Percentiles rank a stretch among this genome's conserved stretches.
phyloP scores from a whole-genome alignment of 2,797 vertebrate genomes.

The Miichthys miiuy region DNA sequence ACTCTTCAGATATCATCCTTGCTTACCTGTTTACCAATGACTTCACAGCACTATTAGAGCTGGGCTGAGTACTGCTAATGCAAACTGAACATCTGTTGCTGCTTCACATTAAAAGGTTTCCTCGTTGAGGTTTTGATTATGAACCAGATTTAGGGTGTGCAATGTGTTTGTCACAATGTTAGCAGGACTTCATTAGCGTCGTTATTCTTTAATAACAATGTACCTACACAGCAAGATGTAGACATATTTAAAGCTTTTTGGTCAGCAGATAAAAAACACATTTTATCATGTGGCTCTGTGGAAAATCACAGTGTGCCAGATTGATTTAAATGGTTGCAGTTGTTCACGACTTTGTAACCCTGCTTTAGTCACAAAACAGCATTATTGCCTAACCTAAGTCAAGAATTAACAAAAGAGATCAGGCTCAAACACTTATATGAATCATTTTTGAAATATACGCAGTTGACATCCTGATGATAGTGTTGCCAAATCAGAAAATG shows the following conservation, averaged over 20 bases:
- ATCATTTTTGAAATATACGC: neutral
- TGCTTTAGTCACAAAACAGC: neutral
- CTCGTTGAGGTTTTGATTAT: conserved; percentile 14
- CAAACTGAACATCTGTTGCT: conserved; percentile 6
- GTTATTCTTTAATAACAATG: neutral
- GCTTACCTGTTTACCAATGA: neutral
- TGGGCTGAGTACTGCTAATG: conserved; percentile 3
- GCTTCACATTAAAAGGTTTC: conserved; percentile 7
- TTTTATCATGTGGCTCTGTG: neutral
- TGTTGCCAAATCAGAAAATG: neutral
- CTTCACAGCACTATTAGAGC: neutral
- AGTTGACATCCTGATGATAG: conserved; percentile 1
- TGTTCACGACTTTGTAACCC: neutral
- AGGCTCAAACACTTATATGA: neutral
- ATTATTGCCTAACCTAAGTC: neutral
- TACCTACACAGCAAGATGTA: neutral
- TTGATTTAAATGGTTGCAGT: neutral
- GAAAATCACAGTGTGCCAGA: neutral
- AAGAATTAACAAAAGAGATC: neutral
- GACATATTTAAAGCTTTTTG: neutral
- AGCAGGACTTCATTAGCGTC: neutral
- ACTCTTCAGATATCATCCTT: neutral
- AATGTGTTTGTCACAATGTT: neutral
- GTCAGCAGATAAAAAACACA: neutral
- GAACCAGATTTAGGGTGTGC: neutral